These are phyloP conservation scores for Aleiodes sp. DNA, from an alignment of 1,140 invertebrate species.

Conservation along the genomic window DNA sequence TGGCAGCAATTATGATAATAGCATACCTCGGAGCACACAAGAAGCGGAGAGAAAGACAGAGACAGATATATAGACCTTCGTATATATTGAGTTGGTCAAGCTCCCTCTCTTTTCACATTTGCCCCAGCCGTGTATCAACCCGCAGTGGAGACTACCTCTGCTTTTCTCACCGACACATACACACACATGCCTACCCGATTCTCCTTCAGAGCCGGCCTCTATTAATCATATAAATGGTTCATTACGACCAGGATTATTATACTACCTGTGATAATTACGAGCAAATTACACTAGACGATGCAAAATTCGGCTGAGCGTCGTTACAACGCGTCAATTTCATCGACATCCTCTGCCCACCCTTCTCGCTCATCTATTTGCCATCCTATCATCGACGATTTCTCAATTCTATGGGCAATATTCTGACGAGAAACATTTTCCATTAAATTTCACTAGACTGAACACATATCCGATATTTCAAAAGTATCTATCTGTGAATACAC, in stretches of 20 bases:
- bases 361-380: not conserved
- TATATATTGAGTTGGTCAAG: conserved; percentile 19
- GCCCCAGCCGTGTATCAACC: not conserved
- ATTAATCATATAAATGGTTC: conserved; percentile 65
- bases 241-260: conserved; percentile 59
- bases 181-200: conserved; percentile 22
- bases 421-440: not conserved
- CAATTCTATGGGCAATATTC: not conserved
- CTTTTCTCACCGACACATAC: not conserved
- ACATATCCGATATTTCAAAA: conserved; percentile 3
- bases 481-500: too few species aligned
- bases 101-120: conserved; percentile 9
- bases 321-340: conserved; percentile 26
- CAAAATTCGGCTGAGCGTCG: conserved; percentile 37
- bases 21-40: conserved; percentile 52
- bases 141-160: not conserved
- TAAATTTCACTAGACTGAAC: not conserved
- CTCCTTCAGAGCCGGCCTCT: conserved; percentile 45
- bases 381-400: conserved; percentile 7
- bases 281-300: conserved; percentile 53
- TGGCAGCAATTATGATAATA: conserved; percentile 66
- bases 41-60: conserved; percentile 43
- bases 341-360: not conserved
- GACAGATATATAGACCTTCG: not conserved
- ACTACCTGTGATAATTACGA: conserved; percentile 56